Evolutionary conservation across 2,113 vertebrate species (phyloP).

Genomic region (Callipepla squamata): DNA sequence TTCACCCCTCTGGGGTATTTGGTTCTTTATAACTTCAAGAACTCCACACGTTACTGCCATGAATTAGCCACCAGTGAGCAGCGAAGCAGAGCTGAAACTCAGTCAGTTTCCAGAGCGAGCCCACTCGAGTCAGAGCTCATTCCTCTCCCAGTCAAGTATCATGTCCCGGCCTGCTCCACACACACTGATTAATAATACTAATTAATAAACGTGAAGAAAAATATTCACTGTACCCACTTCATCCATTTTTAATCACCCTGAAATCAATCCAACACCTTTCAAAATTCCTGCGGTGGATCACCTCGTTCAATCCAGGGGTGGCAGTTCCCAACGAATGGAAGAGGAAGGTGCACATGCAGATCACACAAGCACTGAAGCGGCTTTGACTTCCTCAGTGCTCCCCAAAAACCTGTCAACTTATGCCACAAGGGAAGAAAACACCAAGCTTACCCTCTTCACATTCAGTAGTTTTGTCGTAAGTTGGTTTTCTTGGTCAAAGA

Average conservation of each 20-base stretch:
- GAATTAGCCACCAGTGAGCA: background rate
- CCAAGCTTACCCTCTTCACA: background rate
- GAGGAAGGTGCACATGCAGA: rapidly evolving
- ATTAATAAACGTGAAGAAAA: constrained; percentile 68
- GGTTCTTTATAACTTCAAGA: background rate
- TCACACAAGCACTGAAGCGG: background rate
- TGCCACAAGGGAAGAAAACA: background rate
- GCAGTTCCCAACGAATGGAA: background rate
- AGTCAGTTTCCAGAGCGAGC: background rate
- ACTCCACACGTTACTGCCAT: background rate
- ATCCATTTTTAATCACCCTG: constrained; percentile 52
- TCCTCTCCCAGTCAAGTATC: constrained; percentile 23
- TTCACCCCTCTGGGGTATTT: background rate
- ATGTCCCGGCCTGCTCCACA: constrained; percentile 1
- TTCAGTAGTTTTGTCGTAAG: background rate
- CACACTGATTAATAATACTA: constrained; percentile 49
- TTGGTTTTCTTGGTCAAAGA: background rate
- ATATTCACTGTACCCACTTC: constrained; percentile 49
- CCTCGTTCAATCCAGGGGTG: constrained; percentile 36
- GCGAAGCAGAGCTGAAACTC: background rate
- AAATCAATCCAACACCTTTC: constrained; percentile 54
- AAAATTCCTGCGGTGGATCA: constrained; percentile 3
- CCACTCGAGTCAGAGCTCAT: constrained; percentile 9
- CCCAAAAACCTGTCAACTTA: background rate
- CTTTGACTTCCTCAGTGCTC: background rate